Base-by-base conservation (phyloP, 2,113 vertebrate species). In the Zapus hudsonius region DNA sequence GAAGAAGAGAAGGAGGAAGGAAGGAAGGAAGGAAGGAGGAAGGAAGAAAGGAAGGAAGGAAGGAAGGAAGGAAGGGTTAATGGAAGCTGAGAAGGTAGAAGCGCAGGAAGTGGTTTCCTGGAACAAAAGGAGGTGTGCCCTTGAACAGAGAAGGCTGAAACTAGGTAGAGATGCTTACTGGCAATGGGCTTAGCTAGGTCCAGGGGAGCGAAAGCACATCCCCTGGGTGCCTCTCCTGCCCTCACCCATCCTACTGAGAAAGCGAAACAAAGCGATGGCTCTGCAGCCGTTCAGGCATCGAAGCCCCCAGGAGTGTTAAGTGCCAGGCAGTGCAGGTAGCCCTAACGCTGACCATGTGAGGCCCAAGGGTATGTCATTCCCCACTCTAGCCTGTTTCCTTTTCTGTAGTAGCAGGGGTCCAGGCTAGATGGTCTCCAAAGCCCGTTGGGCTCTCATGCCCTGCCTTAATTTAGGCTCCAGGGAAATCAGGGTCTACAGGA, bases 401-500 rank as follows among this genome's bases (percentile, higher is more conserved):
- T 78, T 72, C 70, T 90, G 20, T 6, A 72, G 44, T 31, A 59
- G 15, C 38, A 9, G 38, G 64, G 27, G 57, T 10, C 19, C 63
- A 27, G 73, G 63, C 47, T 36, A 52, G 67, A 89, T 31, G 33
- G 52, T 69, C 79, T 81, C 52, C 44, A 33, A 59, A 5, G 31
- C 22, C 78, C n/a, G 11, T 1, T 31, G 57, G 83, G 61, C 27
- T 36, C 33, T 64, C 63, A 73, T 3, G 23, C 57, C 25, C 92
- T 75, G n/a, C 29, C 6, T 64, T 44, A 81, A 52, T 42, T 75
- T 80, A 89, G 70, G 79, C 20, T 61, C 42, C 63, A 80, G 67
- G 72, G 78, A 95, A 87, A 90, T n/a, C 82, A 88, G n/a, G 74
- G 52, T 40, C 67, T 82, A 23, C 15, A 52, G 12, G 33, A 79